Evolutionary conservation across 2,797 vertebrate genomes (phyloP).

Genomic region (Pantherophis vulpinus): DNA sequence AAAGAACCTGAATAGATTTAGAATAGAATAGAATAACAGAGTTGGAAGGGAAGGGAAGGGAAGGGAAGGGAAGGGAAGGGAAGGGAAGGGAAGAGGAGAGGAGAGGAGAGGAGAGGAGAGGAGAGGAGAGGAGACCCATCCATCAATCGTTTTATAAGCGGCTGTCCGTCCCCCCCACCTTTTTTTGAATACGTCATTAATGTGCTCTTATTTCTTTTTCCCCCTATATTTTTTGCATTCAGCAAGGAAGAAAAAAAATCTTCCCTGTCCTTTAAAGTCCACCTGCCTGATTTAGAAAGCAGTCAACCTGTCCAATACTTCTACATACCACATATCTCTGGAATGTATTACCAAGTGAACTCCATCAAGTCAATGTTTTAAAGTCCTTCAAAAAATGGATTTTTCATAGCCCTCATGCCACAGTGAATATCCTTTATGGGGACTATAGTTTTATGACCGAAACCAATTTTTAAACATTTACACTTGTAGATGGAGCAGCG

Average conservation of each 20-base stretch:
- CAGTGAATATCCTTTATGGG: background rate
- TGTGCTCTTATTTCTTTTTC: background rate
- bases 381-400: background rate
- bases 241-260: background rate
- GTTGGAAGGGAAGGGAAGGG: too few species aligned
- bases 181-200: background rate
- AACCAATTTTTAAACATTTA: background rate
- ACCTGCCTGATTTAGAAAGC: background rate
- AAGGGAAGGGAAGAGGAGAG: too few species aligned
- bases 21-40: too few species aligned
- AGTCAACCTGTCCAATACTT: background rate
- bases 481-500: background rate
- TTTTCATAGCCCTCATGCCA: background rate
- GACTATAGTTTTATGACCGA: background rate
- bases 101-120: too few species aligned
- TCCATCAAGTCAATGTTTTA: background rate
- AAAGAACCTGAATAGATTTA: too few species aligned
- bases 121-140: background rate
- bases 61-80: too few species aligned
- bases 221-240: background rate
- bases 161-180: background rate
- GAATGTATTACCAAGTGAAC: background rate
- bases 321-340: background rate
- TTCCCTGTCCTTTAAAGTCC: background rate
- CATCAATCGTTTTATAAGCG: background rate